phyloP scores from a whole-genome alignment of 1,140 invertebrate genomes.

The Campodea augens region DNA sequence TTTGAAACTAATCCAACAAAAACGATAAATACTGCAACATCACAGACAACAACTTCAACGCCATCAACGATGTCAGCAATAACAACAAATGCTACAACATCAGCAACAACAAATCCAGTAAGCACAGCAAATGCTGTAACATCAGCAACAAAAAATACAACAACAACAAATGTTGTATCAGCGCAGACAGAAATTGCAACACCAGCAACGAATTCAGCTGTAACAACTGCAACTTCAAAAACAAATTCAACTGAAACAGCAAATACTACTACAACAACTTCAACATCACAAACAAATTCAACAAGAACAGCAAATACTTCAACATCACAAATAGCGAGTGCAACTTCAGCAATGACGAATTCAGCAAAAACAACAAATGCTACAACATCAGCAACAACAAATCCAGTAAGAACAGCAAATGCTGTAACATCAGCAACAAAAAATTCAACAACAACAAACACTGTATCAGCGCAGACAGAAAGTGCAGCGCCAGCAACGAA shows the following conservation, averaged over 20 bases:
- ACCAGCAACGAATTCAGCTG: background rate
- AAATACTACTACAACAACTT: constrained; percentile 3
- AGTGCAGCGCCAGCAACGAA: background rate
- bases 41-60: background rate
- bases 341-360: background rate
- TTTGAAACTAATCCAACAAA: background rate
- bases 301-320: constrained; percentile 1
- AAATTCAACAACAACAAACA: background rate
- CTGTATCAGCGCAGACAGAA: background rate
- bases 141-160: background rate
- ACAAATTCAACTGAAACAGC: background rate
- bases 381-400: background rate
- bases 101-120: background rate
- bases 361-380: constrained; percentile 4
- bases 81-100: constrained; percentile 1
- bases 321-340: background rate
- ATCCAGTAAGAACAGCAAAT: background rate
- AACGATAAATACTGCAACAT: constrained; percentile 1
- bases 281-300: background rate
- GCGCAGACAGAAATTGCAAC: background rate
- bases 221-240: background rate
- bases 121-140: background rate
- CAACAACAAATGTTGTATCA: background rate
- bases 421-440: background rate
- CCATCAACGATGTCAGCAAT: background rate